A percentile compares a stretch with the other conserved stretches of the same genome.
phyloP scores from a whole-genome alignment of 2,113 vertebrate species.

The Chamaea fasciata region DNA sequence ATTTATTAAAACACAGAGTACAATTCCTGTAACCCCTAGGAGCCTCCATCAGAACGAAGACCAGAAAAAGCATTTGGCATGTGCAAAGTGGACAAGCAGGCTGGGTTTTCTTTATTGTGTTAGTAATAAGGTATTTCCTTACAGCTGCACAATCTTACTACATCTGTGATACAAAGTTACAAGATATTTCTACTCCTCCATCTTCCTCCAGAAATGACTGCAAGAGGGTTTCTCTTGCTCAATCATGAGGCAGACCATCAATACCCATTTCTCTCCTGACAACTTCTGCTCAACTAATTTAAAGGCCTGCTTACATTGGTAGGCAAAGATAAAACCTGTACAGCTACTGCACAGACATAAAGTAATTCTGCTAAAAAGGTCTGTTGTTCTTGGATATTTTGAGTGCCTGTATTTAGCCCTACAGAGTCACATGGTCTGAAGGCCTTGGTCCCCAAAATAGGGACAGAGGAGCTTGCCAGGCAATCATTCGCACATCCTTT shows the following conservation, averaged over 20 bases:
- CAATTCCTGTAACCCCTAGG: not conserved
- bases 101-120: not conserved
- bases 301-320: not conserved
- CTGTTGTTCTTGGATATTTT: too few species aligned
- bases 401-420: not conserved
- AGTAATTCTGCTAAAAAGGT: not conserved
- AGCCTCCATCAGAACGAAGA: not conserved
- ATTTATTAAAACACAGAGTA: not conserved
- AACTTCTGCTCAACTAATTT: not conserved
- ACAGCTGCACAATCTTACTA: not conserved
- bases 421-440: not conserved
- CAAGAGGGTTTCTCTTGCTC: not conserved
- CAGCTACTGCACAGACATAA: not conserved
- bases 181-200: not conserved
- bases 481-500: rapidly evolving
- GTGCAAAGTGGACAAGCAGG: not conserved
- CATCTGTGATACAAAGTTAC: too few species aligned
- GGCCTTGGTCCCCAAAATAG: not conserved
- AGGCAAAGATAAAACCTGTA: not conserved
- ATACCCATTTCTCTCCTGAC: not conserved
- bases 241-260: not conserved
- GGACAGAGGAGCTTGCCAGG: too few species aligned
- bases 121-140: not conserved
- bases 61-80: not conserved
- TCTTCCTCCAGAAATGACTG: not conserved